Conservation (phyloP, 2,113 vertebrate genomes). For the Haemorhous mexicanus region DNA sequence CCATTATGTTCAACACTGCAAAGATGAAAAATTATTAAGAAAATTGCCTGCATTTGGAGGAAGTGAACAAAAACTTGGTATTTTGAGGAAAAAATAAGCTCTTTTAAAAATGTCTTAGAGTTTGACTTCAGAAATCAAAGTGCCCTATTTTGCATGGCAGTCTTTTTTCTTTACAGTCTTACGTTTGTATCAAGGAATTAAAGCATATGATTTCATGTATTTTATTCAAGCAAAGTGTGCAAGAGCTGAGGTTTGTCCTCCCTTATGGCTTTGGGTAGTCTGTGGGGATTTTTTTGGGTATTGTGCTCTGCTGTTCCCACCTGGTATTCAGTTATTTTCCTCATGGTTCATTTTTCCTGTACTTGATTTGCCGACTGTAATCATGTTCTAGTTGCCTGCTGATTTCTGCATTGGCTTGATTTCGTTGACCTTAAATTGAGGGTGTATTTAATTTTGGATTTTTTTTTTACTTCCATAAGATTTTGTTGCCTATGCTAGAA, state of each 20-base stretch:
- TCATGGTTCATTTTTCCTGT: not conserved
- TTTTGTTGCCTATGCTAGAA: not conserved
- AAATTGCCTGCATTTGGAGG: not conserved
- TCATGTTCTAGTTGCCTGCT: not conserved
- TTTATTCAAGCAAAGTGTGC: not conserved
- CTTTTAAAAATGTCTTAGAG: not conserved
- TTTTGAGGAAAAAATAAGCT: not conserved
- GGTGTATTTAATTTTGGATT: not conserved
- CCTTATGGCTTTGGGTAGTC: not conserved
- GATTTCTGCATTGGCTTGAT: not conserved
- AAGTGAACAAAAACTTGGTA: not conserved
- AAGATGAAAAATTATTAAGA: not conserved
- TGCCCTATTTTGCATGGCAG: not conserved
- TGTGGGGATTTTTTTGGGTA: not conserved
- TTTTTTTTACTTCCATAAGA: accelerated
- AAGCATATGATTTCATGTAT: not conserved
- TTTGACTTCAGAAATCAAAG: not conserved
- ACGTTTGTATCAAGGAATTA: not conserved
- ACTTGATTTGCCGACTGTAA: not conserved
- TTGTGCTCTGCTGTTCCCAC: not conserved
- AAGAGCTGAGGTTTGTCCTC: not conserved
- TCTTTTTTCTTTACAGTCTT: not conserved
- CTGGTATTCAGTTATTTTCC: not conserved
- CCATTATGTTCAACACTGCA: not conserved
- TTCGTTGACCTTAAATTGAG: not conserved